Percentiles rank a stretch among this genome's conserved stretches.
Conservation (phyloP, 2,888 invertebrate genomes). For the Ganaspis brasiliensis region DNA sequence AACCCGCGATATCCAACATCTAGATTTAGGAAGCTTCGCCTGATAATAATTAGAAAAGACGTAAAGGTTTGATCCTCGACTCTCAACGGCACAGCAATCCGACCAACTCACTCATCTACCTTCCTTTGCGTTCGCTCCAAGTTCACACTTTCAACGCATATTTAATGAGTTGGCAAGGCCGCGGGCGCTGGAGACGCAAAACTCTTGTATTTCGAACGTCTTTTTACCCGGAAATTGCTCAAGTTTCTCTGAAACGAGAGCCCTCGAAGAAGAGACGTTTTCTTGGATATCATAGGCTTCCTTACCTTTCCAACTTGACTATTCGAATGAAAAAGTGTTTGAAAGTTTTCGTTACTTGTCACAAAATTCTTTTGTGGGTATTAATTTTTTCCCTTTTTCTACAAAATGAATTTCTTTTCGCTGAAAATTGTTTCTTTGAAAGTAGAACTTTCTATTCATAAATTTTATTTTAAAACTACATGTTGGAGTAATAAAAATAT, state of each 20-base stretch:
- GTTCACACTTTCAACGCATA: conserved; percentile 69
- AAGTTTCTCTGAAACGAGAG: conserved; percentile 69
- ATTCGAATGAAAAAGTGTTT: conserved; percentile 66
- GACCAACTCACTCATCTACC: conserved; percentile 42
- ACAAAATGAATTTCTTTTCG: no score
- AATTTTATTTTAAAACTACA: no score
- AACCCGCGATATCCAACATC: conserved; percentile 62
- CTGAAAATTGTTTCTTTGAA: no score
- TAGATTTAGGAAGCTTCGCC: conserved; percentile 71
- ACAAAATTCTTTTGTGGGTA: neutral
- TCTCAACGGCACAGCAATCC: neutral
- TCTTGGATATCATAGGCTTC: conserved; percentile 37
- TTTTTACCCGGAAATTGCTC: conserved; percentile 74
- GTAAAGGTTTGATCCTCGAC: conserved; percentile 58
- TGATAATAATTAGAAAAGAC: conserved; percentile 78
- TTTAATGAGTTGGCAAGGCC: conserved; percentile 75
- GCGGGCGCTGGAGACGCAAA: conserved; percentile 64
- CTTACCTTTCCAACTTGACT: conserved; percentile 55
- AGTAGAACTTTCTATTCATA: no score
- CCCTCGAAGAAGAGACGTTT: conserved; percentile 43
- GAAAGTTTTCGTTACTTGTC: neutral
- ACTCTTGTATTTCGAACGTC: conserved; percentile 47
- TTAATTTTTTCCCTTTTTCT: no score
- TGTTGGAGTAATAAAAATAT: no score
- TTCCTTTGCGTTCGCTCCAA: conserved; percentile 46